Evolutionary conservation across 2,113 vertebrate genomes (phyloP).

Genomic region (Mellivora capensis): DNA sequence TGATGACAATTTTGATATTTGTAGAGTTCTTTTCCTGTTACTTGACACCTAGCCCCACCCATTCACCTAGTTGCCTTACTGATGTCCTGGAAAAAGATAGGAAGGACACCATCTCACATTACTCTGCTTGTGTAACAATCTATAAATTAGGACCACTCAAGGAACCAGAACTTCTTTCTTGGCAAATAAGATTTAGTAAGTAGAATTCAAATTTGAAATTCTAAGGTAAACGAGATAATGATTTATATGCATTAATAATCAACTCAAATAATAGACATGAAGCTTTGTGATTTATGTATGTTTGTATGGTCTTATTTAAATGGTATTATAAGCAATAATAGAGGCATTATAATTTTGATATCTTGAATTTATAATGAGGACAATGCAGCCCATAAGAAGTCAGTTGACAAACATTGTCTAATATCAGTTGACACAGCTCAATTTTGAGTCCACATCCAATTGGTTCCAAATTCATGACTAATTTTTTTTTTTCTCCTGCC

Average conservation of each 20-base stretch:
- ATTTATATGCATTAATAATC: neutral
- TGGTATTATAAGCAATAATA: neutral
- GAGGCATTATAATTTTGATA: neutral
- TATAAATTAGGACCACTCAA: neutral
- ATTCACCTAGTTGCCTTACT: neutral
- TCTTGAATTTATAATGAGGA: neutral
- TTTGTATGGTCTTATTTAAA: neutral
- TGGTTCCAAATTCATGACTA: neutral
- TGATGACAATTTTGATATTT: too few relatives aligned
- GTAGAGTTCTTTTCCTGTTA: too few relatives aligned
- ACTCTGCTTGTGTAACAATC: neutral
- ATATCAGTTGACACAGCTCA: neutral
- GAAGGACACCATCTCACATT: neutral
- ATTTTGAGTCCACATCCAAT: neutral
- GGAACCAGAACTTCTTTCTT: neutral
- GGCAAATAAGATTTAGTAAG: neutral
- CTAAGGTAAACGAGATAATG: neutral
- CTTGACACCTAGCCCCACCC: rapidly evolving
- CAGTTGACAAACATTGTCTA: too few relatives aligned
- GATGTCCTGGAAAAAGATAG: neutral
- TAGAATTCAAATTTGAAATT: neutral
- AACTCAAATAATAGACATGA: too few relatives aligned
- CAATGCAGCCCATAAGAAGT: too few relatives aligned
- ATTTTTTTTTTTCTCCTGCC: neutral
- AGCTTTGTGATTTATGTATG: neutral